These are phyloP conservation scores for Galleria mellonella DNA, from an alignment of 1,140 invertebrate species.

Conservation along the genomic window DNA sequence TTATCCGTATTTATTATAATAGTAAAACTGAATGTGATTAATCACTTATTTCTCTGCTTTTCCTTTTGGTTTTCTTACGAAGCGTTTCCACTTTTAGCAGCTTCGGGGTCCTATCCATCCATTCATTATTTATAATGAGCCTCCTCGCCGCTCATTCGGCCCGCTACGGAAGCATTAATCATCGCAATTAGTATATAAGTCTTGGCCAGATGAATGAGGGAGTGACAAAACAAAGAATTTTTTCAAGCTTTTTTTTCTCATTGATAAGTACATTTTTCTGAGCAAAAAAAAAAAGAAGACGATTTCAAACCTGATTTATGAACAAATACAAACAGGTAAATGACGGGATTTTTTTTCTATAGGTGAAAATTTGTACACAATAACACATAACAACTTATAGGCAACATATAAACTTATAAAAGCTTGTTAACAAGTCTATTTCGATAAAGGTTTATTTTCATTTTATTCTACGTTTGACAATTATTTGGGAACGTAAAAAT, in stretches of 20 bases:
- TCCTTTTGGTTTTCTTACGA: too few relatives aligned
- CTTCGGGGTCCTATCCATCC: neutral
- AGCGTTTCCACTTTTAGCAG: neutral
- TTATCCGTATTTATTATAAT: too few relatives aligned
- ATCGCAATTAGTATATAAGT: neutral
- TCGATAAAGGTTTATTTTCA: neutral
- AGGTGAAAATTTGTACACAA: neutral
- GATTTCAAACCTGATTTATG: neutral
- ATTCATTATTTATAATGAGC: conserved; percentile 5
- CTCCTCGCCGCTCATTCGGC: conserved; percentile 1
- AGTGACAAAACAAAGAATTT: conserved; percentile 4
- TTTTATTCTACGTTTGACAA: too few relatives aligned
- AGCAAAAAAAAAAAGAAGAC: neutral
- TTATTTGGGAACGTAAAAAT: neutral
- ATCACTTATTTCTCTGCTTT: too few relatives aligned
- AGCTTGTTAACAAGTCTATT: neutral
- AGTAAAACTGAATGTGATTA: too few relatives aligned
- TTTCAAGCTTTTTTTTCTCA: neutral
- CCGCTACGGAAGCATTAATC: conserved; percentile 1
- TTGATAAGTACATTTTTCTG: neutral
- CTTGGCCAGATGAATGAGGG: neutral
- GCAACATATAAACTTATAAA: neutral
- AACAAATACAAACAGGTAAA: neutral
- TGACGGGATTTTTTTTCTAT: neutral
- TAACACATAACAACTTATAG: neutral